Base-by-base conservation (phyloP, 2,797 vertebrate genomes). In the Okamejei kenojei region DNA sequence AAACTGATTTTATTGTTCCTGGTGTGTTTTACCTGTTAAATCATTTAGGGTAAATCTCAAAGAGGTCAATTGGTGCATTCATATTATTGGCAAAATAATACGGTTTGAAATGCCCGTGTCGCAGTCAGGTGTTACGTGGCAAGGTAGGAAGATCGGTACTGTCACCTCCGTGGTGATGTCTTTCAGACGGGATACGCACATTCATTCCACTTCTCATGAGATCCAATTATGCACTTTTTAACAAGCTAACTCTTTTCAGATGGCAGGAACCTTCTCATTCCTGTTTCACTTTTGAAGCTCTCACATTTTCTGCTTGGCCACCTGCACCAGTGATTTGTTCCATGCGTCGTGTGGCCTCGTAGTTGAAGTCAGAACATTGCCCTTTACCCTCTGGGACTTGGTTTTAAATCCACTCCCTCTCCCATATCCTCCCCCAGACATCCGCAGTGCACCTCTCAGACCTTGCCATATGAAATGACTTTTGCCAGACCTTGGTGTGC, bases 271-370 rank as follows among this genome's bases (percentile, higher is more conserved):
- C 29, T 86, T 86, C 63, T 19, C 13, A 71, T 71, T 15, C 19
- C 82, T 65, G n/a, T 86, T 86, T 86, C 82, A 26, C 63, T 86
- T 32, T 65, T 86, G 29, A 86, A 86, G 63, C 29, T 86, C 61
- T 86, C 65, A 63, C 65, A 86, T 86, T 86, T 86, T 61, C 82
- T 86, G 58, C 63, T 32, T 86, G 82, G n/a, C 82, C 82, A 86
- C 82, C 82, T 86, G 82, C 82, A 86, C 82, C 15, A 15, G 82
- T 86, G 63, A 86, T 61, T 86, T 32, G 82, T 86, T 86, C 82
- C 58, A 65, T 86, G 32, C 19, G 61, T 86, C 29, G 32, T n/a
- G 63, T 17, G 58, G 13, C 82, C 29, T 86, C 32, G 61, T 32
- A 54, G 58, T 29, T 63, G 63, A 86, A 86, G 61, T 65, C 32